These are phyloP conservation scores for Elanus axillaris DNA, from an alignment of 2,113 vertebrate species.

Conservation along the genomic window DNA sequence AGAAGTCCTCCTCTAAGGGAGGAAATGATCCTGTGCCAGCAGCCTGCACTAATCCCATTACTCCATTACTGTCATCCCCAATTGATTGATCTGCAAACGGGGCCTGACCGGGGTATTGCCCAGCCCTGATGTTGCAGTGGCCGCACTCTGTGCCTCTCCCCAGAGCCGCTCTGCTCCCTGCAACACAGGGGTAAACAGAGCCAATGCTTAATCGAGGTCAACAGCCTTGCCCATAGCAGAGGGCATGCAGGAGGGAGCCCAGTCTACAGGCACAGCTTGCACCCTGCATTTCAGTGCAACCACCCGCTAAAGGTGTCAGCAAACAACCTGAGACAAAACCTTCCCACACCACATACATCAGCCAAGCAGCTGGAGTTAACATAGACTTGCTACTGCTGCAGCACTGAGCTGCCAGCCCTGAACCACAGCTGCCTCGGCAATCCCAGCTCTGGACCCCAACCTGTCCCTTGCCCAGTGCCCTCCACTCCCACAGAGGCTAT, in stretches of 20 bases:
- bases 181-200: background rate
- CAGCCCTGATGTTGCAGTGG: background rate
- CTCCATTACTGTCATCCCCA: background rate
- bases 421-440: background rate
- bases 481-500: background rate
- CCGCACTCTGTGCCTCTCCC: background rate
- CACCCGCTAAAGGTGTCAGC: background rate
- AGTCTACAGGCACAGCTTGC: background rate
- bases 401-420: background rate
- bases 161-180: background rate
- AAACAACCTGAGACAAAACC: background rate
- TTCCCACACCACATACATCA: rapidly evolving
- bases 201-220: background rate
- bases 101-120: background rate
- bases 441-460: background rate
- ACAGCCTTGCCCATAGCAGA: background rate
- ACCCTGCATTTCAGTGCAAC: rapidly evolving
- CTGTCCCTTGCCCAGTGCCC: background rate
- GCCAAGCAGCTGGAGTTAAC: background rate
- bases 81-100: background rate
- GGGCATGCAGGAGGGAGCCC: background rate
- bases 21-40: background rate
- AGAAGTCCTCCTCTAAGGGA: background rate
- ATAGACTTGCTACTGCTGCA: rapidly evolving
- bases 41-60: background rate